phyloP scores from a whole-genome alignment of 1,140 invertebrate genomes.

The Cydia amplana region DNA sequence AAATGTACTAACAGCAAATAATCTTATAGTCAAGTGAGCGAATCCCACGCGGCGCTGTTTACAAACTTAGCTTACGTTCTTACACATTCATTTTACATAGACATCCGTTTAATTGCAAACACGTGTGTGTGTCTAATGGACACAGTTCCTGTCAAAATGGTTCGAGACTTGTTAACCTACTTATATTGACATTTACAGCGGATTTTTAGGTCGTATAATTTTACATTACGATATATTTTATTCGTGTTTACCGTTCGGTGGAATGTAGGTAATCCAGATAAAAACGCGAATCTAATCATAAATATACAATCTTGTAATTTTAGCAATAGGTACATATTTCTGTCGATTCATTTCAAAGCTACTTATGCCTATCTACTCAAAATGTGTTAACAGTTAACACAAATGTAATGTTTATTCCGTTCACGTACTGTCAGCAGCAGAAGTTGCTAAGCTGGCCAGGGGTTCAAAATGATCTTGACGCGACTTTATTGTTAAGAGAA shows the following conservation, averaged over 20 bases:
- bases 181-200: neutral
- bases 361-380: neutral
- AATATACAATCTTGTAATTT: neutral
- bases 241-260: neutral
- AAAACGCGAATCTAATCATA: neutral
- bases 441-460: no score
- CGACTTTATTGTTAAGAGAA: no score
- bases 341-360: neutral
- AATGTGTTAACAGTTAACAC: neutral
- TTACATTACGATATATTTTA: neutral
- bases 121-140: neutral
- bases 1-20: neutral
- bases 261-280: neutral
- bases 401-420: no score
- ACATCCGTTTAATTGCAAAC: neutral
- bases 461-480: no score
- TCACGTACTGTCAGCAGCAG: no score
- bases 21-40: neutral
- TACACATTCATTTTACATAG: conserved; percentile 18
- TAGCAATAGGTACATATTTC: neutral
- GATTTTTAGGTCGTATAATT: neutral
- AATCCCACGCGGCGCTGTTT: conserved; percentile 23
- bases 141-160: neutral
- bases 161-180: neutral
- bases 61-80: conserved; percentile 26